Base-by-base conservation (phyloP, 2,888 invertebrate species). In the Ptychoptera albimana region DNA sequence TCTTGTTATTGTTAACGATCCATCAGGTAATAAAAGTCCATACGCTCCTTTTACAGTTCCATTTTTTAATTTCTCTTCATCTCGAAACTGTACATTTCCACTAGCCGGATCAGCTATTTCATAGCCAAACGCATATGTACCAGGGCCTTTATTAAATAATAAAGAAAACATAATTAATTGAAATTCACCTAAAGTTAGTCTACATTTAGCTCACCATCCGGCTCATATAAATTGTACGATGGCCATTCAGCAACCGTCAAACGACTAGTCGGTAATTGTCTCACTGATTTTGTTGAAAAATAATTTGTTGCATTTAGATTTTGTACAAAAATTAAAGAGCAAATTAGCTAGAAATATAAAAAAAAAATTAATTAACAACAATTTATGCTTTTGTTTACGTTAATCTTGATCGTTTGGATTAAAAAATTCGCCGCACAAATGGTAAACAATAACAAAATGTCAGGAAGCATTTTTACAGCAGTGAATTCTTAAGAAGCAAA, bases 21-120 rank as follows among this genome's bases (percentile, higher is more conserved):
- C 81, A 52, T 73, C 70, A 0, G 79, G 71, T 45, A 77, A 74
- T 2, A 80, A 59, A 54, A 76, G 77, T 1, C 84, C 84, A 56
- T 81, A 84, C 50, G 75, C 76, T 4, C 85, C 85, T 1, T 69
- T 66, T 0, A 82, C 75, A 3, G 81, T 79, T 14, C 83, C 83
- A 58, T 84, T 82, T 1, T 72, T 60, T 49, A 73, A 73, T 31
- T 78, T 69, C 51, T 80, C 76, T 57, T 85, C 85, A 42, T 73
- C 73, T 4, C 82, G 68, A 55, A 76, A 84, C 56, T 84, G 84
- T 7, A 71, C 67, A 53, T 83, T 82, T 10, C 77, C 73, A 3
- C 72, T 73, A 8, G 57, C 58, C 1, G 73, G 66, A 56, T 84
- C 82, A 35, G 75, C 69, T 8, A 80, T 63, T 53, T 82, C 78